Evolutionary conservation across 1,140 invertebrate genomes (phyloP).

Genomic region (Brachionus manjavacas): DNA sequence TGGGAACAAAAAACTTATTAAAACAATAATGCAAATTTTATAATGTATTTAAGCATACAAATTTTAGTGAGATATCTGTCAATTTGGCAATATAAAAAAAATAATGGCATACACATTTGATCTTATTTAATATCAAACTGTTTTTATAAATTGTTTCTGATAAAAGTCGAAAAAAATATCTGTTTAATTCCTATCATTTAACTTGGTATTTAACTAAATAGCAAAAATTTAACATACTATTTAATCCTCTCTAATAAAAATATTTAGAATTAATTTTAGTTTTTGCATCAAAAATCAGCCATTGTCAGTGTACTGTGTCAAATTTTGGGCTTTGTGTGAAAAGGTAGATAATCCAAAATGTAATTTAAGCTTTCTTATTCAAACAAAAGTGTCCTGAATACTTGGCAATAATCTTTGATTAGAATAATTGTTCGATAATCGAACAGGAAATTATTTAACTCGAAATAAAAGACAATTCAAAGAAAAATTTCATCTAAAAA

Average conservation of each 20-base stretch:
- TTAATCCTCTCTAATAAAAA: background rate
- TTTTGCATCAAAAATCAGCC: background rate
- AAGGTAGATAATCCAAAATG: too few relatives aligned
- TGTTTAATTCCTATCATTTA: background rate
- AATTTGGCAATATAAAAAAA: background rate
- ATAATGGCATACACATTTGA: background rate
- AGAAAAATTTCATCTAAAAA: constrained; percentile 40
- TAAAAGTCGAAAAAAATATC: background rate
- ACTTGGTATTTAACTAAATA: background rate
- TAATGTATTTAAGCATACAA: background rate
- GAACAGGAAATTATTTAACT: background rate
- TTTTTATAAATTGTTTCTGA: background rate
- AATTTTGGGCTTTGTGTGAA: too few relatives aligned
- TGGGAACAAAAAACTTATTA: background rate
- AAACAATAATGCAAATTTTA: background rate
- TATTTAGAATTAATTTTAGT: background rate
- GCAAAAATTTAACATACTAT: background rate
- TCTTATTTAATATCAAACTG: background rate
- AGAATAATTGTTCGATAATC: background rate
- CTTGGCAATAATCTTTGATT: background rate
- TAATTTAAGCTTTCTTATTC: background rate
- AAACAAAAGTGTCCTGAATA: background rate
- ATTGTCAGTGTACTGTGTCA: background rate
- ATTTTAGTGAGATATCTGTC: background rate
- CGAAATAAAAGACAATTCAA: background rate